Evolutionary conservation across 2,113 vertebrate genomes (phyloP).

Genomic region (Crotalus horridus): DNA sequence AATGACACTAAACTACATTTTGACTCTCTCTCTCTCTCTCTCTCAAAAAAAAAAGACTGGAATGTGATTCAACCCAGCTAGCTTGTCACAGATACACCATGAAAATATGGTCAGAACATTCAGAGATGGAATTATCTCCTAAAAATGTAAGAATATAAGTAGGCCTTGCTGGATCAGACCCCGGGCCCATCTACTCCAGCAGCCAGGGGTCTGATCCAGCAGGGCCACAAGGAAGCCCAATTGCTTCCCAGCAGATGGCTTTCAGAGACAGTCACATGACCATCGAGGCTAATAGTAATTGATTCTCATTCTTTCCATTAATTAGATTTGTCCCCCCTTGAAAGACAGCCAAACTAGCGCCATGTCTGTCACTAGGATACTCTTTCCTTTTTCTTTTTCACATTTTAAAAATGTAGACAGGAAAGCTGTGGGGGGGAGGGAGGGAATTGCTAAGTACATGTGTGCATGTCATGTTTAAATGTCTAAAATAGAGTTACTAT

Average conservation of each 20-base stretch:
- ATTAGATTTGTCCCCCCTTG: background rate
- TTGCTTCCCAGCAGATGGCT: background rate
- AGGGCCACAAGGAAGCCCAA: background rate
- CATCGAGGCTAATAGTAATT: background rate
- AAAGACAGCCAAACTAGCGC: background rate
- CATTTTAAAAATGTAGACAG: background rate
- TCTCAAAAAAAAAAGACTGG: background rate
- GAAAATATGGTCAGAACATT: background rate
- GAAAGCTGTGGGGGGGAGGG: background rate
- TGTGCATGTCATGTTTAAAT: background rate
- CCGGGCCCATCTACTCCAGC: background rate
- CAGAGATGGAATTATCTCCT: background rate
- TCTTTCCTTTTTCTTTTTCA: background rate
- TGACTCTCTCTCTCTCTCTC: background rate
- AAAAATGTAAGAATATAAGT: background rate
- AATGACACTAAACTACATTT: background rate
- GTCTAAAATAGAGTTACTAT: background rate
- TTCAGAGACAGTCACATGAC: background rate
- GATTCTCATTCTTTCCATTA: background rate
- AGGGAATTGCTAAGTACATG: background rate
- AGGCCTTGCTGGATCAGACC: background rate
- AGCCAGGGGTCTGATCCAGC: background rate
- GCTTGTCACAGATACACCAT: background rate
- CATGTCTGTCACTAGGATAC: background rate
- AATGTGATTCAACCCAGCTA: background rate